Percentiles rank a stretch among this genome's conserved stretches.
Conservation (phyloP, 2,888 invertebrate species). For the Mongoloraphidia duomilia region DNA sequence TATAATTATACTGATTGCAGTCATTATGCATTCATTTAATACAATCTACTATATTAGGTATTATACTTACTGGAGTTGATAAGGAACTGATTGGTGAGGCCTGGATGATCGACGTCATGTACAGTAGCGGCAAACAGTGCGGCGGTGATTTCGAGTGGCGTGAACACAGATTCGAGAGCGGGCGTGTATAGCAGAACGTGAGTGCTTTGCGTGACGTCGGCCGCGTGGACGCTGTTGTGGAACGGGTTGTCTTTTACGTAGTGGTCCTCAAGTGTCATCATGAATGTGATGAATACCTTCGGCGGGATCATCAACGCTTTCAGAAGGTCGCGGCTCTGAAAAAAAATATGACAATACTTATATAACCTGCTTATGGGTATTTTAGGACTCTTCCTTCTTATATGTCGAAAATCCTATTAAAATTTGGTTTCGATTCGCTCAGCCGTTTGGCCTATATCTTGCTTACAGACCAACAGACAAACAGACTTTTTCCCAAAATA, state of each 20-base stretch:
- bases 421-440: too few relatives aligned
- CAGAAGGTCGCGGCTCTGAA: constrained; percentile 68
- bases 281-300: constrained; percentile 88
- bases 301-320: constrained; percentile 88
- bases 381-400: too few relatives aligned
- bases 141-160: constrained; percentile 88
- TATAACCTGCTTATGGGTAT: too few relatives aligned
- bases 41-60: too few relatives aligned
- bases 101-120: constrained; percentile 99
- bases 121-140: constrained; percentile 96
- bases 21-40: too few relatives aligned
- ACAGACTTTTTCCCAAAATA: too few relatives aligned
- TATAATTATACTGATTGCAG: too few relatives aligned
- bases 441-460: too few relatives aligned
- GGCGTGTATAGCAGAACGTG: constrained; percentile 92
- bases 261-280: constrained; percentile 96
- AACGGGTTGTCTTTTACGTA: constrained; percentile 97
- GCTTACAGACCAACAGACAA: too few relatives aligned
- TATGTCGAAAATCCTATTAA: too few relatives aligned
- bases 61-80: constrained; percentile 75
- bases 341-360: constrained; percentile 6
- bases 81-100: constrained; percentile 97
- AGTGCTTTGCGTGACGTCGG: constrained; percentile 96
- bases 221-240: constrained; percentile 97
- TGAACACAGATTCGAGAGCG: constrained; percentile 95